Evolutionary conservation across 2,797 vertebrate species (phyloP).

Genomic region (Australoheros facetus): DNA sequence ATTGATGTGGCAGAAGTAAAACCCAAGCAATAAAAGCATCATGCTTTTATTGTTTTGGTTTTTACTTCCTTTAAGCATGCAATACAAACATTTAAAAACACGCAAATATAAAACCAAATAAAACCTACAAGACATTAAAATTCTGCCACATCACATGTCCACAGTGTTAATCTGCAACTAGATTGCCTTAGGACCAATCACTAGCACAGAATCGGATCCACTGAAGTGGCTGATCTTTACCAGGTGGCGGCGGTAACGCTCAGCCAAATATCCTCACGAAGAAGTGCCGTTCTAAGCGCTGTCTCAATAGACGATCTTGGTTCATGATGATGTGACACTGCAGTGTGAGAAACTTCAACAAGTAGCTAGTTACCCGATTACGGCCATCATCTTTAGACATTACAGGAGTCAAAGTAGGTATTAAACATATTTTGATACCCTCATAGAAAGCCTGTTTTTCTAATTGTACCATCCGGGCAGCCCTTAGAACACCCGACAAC

Average conservation of each 20-base stretch:
- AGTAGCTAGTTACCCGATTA: not conserved
- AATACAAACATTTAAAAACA: too few relatives aligned
- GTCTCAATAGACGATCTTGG: slow-evolving; percentile 53
- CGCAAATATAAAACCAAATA: too few relatives aligned
- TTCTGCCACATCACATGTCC: too few relatives aligned
- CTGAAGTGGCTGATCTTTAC: not conserved
- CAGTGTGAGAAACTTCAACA: not conserved
- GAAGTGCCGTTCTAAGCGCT: not conserved
- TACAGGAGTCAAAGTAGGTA: not conserved
- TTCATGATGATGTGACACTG: not conserved
- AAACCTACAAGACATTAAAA: too few relatives aligned
- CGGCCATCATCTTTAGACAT: not conserved
- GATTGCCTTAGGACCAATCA: not conserved
- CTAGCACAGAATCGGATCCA: not conserved
- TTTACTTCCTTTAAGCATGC: too few relatives aligned
- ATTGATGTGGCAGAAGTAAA: too few relatives aligned
- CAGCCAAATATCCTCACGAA: not conserved
- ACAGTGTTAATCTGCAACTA: not conserved
- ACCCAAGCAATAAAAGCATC: too few relatives aligned
- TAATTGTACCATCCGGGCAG: not conserved
- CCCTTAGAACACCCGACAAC: not conserved
- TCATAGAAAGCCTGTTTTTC: not conserved
- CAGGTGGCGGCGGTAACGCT: not conserved
- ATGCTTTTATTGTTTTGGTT: too few relatives aligned
- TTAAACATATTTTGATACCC: not conserved